Evolutionary conservation across 2,797 vertebrate species (phyloP).

Genomic region (Pseudochirops corinnae): DNA sequence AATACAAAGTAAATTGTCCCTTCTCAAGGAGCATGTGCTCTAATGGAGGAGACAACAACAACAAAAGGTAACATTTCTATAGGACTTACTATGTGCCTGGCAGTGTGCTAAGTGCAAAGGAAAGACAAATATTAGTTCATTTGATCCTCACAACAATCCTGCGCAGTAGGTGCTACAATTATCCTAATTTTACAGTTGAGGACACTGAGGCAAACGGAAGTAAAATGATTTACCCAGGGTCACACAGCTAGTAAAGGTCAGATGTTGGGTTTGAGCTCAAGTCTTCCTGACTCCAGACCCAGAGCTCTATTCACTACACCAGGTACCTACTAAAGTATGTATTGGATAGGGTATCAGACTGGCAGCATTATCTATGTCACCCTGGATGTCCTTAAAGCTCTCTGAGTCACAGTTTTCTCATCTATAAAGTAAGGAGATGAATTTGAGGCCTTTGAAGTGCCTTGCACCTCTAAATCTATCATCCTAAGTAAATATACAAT

Average conservation of each 20-base stretch:
- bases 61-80: background rate
- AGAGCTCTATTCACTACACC: background rate
- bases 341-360: background rate
- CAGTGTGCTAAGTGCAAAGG: background rate
- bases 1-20: background rate
- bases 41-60: background rate
- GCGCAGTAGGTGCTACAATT: background rate
- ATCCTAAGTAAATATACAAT: background rate
- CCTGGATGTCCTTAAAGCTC: background rate
- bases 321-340: background rate
- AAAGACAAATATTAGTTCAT: background rate
- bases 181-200: background rate
- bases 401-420: background rate
- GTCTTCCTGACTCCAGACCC: background rate
- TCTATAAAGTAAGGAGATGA: background rate
- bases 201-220: background rate
- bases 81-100: background rate
- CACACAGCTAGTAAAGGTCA: background rate
- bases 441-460: background rate
- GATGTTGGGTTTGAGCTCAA: background rate
- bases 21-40: background rate
- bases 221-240: background rate
- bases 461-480: background rate
- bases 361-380: background rate
- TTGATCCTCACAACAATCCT: background rate